A percentile compares a stretch with the other conserved stretches of the same genome.
These are phyloP conservation scores for Erpetoichthys calabaricus DNA, from an alignment of 2,797 vertebrate species.

Conservation along the genomic window DNA sequence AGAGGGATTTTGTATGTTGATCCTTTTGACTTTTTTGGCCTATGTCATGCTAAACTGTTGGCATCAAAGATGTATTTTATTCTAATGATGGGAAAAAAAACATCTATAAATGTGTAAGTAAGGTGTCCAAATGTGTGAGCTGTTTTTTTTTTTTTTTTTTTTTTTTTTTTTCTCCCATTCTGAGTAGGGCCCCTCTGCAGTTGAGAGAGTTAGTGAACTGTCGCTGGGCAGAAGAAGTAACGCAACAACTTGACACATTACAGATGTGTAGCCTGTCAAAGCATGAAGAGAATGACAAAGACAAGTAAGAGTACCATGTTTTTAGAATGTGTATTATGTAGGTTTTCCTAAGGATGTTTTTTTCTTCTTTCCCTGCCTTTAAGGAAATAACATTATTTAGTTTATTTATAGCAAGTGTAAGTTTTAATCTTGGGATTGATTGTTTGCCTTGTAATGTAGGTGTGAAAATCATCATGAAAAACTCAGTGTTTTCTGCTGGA, in stretches of 20 bases:
- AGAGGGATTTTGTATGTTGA: no score
- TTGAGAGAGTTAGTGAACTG: conserved; percentile 92
- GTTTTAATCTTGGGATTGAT: not conserved
- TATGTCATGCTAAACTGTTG: no score
- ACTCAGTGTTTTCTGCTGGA: conserved; percentile 98
- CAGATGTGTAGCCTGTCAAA: conserved; percentile 93
- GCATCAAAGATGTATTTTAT: no score
- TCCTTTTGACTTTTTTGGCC: no score
- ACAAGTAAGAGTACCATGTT: conserved; percentile 60
- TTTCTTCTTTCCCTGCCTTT: not conserved
- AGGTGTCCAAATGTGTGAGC: no score
- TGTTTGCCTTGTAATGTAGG: conserved; percentile 34
- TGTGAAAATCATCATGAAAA: conserved; percentile 98
- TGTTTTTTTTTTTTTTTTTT: no score
- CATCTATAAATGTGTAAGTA: no score
- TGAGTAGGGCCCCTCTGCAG: conserved; percentile 74
- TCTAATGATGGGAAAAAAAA: no score
- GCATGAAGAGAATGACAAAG: conserved; percentile 93
- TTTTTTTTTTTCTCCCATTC: no score
- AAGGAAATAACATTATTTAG: not conserved
- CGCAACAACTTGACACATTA: conserved; percentile 90
- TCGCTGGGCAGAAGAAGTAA: conserved; percentile 97
- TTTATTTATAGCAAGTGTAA: not conserved
- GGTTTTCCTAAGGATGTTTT: no score
- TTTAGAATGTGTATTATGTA: no score